Evolutionary conservation across 92 coral and sea anemone species (phyloP).

Genomic region (Zoanthus solanderi): DNA sequence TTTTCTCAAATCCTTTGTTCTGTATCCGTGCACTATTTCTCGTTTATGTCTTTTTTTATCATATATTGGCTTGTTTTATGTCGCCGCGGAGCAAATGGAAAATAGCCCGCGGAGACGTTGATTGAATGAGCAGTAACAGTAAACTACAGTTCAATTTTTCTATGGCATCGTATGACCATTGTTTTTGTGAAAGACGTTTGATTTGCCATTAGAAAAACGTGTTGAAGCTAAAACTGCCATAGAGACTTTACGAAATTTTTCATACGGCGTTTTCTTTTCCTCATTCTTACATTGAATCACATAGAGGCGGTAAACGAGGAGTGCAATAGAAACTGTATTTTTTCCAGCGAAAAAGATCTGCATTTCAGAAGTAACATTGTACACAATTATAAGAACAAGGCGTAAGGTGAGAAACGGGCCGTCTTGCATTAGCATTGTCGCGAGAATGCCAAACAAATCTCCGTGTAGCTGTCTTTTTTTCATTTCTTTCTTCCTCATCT

Average conservation of each 20-base stretch:
- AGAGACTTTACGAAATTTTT: conserved; percentile 61
- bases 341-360: conserved; percentile 82
- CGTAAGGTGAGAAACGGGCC: conserved; percentile 83
- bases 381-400: conserved; percentile 68
- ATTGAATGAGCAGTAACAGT: too few relatives aligned
- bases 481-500: conserved; percentile 28
- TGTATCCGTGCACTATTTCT: too few relatives aligned
- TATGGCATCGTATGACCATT: too few relatives aligned
- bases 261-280: conserved; percentile 34
- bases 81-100: too few relatives aligned
- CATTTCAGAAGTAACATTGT: conserved; percentile 69
- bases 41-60: too few relatives aligned
- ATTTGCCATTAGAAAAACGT: neutral
- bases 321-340: conserved; percentile 78
- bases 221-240: conserved; percentile 47
- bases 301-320: conserved; percentile 78
- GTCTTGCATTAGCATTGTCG: conserved; percentile 91
- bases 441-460: conserved; percentile 83
- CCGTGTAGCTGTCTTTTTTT: conserved; percentile 81
- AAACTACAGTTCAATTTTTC: too few relatives aligned
- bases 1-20: too few relatives aligned
- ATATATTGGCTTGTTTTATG: too few relatives aligned
- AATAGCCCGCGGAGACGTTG: too few relatives aligned
- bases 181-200: neutral
- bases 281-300: conserved; percentile 71